These are phyloP conservation scores for Zoanthus gigantus DNA, from an alignment of 92 coral and sea anemone genomes.

Conservation along the genomic window DNA sequence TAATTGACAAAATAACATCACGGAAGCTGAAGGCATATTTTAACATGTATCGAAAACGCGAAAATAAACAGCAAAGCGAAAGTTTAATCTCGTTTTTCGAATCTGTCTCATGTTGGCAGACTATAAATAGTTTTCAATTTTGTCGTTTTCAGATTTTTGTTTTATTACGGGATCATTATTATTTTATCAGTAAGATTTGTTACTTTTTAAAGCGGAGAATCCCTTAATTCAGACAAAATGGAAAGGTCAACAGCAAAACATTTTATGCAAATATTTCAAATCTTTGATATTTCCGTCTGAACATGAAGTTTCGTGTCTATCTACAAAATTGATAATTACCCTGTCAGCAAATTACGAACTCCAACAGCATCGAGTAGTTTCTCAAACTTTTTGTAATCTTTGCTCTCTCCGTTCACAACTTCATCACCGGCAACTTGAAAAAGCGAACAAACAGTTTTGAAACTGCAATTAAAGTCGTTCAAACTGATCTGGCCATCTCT, in stretches of 20 bases:
- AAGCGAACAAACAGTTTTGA: constrained; percentile 76
- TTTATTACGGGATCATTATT: background rate
- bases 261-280: background rate
- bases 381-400: constrained; percentile 75
- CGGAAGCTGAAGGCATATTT: constrained; percentile 15
- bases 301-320: background rate
- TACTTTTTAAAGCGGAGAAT: background rate
- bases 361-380: constrained; percentile 84
- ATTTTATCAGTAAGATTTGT: background rate
- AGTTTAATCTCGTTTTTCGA: background rate
- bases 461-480: constrained; percentile 81
- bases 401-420: constrained; percentile 44
- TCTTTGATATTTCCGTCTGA: background rate
- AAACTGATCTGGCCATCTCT: constrained; percentile 85
- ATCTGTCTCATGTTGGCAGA: background rate
- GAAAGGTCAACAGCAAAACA: background rate
- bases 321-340: constrained; percentile 60
- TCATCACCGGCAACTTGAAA: constrained; percentile 68
- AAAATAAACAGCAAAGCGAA: background rate
- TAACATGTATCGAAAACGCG: background rate
- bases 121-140: background rate
- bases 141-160: background rate
- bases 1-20: background rate
- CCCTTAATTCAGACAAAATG: background rate
- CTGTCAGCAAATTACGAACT: constrained; percentile 75